These are phyloP conservation scores for Melanogrammus aeglefinus DNA, from an alignment of 2,797 vertebrate genomes.

Conservation along the genomic window DNA sequence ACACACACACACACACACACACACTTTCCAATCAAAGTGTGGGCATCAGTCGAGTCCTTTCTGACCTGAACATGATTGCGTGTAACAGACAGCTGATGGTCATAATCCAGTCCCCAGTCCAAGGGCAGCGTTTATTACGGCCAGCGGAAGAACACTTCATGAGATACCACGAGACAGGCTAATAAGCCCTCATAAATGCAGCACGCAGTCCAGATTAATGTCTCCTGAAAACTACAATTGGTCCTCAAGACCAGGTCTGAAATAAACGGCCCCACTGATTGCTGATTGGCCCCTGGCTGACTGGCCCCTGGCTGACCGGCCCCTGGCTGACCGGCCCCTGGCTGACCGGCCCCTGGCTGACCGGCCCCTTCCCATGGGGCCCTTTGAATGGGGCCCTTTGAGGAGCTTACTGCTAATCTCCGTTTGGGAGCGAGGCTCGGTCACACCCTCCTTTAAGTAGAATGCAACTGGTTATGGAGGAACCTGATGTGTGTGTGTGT, in stretches of 20 bases:
- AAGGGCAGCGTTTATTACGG: background rate
- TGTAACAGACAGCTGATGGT: background rate
- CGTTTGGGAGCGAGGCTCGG: background rate
- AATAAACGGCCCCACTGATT: too few relatives aligned
- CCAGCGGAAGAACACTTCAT: background rate
- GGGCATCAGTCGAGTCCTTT: too few relatives aligned
- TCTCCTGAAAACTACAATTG: too few relatives aligned
- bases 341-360: background rate
- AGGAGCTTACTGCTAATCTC: background rate
- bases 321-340: background rate
- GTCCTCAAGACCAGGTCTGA: too few relatives aligned
- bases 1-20: background rate
- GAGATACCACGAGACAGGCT: background rate
- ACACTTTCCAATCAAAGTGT: background rate
- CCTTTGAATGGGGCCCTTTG: constrained; percentile 1
- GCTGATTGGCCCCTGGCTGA: too few relatives aligned
- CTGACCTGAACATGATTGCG: background rate
- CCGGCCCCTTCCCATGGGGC: background rate
- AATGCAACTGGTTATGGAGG: too few relatives aligned
- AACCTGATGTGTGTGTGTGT: too few relatives aligned
- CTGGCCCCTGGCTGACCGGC: too few relatives aligned
- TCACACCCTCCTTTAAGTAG: background rate
- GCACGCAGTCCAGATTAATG: too few relatives aligned
- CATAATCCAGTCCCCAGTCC: background rate
- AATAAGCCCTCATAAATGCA: too few relatives aligned